Conservation (phyloP, 2,888 invertebrate species). For the Noctua comes region DNA sequence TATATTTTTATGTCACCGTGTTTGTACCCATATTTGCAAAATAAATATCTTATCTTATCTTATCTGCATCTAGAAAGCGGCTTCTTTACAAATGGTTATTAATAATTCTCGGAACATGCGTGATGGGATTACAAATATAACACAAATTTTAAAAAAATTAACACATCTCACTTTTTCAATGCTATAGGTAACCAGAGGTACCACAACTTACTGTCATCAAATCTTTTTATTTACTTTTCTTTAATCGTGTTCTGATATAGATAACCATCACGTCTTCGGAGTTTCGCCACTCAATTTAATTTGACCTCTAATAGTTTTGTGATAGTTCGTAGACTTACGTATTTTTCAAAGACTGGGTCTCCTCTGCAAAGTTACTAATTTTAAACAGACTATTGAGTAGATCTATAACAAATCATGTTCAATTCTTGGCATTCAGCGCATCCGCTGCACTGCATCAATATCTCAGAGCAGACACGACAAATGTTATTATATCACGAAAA, state of each 20-base stretch:
- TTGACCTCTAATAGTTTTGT: not conserved
- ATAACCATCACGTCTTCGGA: not conserved
- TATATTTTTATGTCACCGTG: too few species aligned
- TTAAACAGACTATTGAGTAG: not conserved
- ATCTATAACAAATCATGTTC: conserved; percentile 2
- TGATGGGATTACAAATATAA: not conserved
- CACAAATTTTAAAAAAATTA: too few species aligned
- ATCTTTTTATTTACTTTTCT: not conserved
- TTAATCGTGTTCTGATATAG: not conserved
- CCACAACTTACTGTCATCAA: too few species aligned
- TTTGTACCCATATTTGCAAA: too few species aligned
- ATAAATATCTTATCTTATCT: too few species aligned
- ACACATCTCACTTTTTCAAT: too few species aligned
- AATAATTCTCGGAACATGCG: not conserved
- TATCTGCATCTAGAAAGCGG: not conserved
- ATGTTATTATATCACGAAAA: conserved; percentile 13
- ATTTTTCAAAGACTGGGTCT: not conserved
- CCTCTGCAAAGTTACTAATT: not conserved
- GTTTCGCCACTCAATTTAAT: not conserved
- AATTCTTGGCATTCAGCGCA: conserved; percentile 36
- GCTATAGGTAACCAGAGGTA: too few species aligned
- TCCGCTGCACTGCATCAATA: conserved; percentile 37
- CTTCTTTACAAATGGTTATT: not conserved
- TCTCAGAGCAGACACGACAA: conserved; percentile 20
- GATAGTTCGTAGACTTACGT: not conserved